These are phyloP conservation scores for Lynx canadensis DNA, from an alignment of 2,113 vertebrate genomes.

Conservation along the genomic window DNA sequence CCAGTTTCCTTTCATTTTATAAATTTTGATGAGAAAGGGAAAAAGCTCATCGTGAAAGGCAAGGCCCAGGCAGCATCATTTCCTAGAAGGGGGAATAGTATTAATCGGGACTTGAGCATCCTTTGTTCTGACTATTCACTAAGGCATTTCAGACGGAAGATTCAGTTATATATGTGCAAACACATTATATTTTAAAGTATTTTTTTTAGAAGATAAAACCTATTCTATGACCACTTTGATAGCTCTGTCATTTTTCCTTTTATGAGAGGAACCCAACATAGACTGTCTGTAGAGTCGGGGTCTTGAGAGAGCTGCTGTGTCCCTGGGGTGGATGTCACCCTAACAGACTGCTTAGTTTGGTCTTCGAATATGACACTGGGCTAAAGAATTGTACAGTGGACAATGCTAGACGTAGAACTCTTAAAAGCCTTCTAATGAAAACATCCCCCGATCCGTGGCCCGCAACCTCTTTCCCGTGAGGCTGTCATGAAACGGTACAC, in stretches of 20 bases:
- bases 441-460: neutral
- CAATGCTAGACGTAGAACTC: neutral
- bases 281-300: neutral
- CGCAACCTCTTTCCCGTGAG: neutral
- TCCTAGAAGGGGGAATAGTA: neutral
- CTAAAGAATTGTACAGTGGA: neutral
- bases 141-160: neutral
- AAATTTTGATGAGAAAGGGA: neutral
- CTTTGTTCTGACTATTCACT: neutral
- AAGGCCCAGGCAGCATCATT: neutral
- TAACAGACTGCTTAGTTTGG: constrained; percentile 65
- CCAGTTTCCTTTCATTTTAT: neutral
- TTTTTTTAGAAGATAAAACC: neutral
- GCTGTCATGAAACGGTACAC: neutral
- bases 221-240: neutral
- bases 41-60: neutral
- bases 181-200: neutral
- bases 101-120: neutral
- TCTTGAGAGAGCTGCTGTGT: neutral
- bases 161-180: neutral
- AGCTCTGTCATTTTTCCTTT: neutral
- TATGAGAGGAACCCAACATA: neutral
- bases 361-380: constrained; percentile 39
- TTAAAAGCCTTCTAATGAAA: neutral
- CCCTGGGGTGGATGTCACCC: constrained; percentile 43